Conservation (phyloP, 2,888 invertebrate species). For the Pocota personata region DNA sequence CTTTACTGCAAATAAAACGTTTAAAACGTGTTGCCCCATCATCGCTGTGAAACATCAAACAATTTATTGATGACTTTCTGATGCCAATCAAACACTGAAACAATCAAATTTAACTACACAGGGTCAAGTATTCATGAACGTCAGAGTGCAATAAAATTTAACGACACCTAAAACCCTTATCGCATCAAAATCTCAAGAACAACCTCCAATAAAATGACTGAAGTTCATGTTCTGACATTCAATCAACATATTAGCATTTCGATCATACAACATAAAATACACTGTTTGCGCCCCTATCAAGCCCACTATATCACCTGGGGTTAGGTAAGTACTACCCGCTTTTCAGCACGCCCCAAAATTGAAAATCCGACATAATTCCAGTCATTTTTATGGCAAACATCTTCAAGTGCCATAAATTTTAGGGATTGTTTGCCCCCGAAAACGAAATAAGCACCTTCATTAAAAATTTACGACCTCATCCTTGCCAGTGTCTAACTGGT, state of each 20-base stretch:
- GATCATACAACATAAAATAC: background rate
- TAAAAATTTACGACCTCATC: slow-evolving; percentile 38
- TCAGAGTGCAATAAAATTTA: slow-evolving; percentile 40
- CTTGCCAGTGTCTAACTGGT: background rate
- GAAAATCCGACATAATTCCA: slow-evolving; percentile 46
- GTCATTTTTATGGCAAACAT: slow-evolving; percentile 15
- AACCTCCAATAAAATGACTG: background rate
- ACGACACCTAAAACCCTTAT: background rate
- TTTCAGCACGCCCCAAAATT: background rate
- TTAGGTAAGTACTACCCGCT: background rate
- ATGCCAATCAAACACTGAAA: background rate
- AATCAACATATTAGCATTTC: slow-evolving; percentile 7
- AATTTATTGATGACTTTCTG: background rate
- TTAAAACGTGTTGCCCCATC: background rate
- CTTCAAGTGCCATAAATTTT: slow-evolving; percentile 36
- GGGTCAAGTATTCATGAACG: slow-evolving; percentile 1
- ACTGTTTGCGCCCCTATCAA: background rate
- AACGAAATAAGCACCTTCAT: slow-evolving; percentile 27
- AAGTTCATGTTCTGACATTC: slow-evolving; percentile 14
- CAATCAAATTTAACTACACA: slow-evolving; percentile 16
- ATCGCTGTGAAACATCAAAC: background rate
- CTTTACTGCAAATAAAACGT: background rate
- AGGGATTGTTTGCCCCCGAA: background rate
- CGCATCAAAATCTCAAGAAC: background rate
- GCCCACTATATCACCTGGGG: background rate